Evolutionary conservation across 2,888 invertebrate species (phyloP), one percentile per base, ranked within the genome.

Genomic region (Drosophila koepferae): DNA sequence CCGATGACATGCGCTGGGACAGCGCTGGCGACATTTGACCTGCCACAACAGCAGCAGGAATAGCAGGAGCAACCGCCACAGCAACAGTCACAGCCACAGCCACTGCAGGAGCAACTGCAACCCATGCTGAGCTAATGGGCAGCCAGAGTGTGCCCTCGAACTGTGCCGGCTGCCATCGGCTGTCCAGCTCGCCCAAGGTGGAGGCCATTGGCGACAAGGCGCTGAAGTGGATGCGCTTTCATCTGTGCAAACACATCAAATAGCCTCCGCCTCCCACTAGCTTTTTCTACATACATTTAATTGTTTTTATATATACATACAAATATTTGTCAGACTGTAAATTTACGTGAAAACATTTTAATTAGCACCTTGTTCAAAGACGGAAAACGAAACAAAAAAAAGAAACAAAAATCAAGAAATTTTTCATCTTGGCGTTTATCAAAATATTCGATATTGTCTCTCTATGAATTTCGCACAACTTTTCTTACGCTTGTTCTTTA

Each of bases 1-100:
- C 97, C 36, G 98, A 99, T 91, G 98, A 99, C 92, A 95, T 96
- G n/a, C 95, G 98, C 80, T 98, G 98, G 98, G 96, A 90, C 82
- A 85, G 91, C 48, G 82, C 88, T 67, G 91, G 90, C 77, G 92
- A 92, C 68, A 93, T 89, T 91, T 93, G 88, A 95, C 93, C 74
- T 89, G 82, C 65, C 41, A 64, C 49, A 8, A 16, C 49, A 44
- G 12, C 41, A 28, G 9, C 60, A 18, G 12, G 36, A 54, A 4
- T 20, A 20, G 61, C 44, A 8, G 7, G 48, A 46, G 16, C 40
- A 20, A 12, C 49, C 18, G 20, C 43, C 18, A 20, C 43, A 2
- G 16, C 41, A 31, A 9, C 53, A n/a, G 40, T 41, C 20, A 5
- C 60, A n/a, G 12, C 53, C 38, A 9, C 36, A 20, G 62, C 51